Base-by-base conservation (phyloP, 2,797 vertebrate species). In the Gymnothorax reevesii region DNA sequence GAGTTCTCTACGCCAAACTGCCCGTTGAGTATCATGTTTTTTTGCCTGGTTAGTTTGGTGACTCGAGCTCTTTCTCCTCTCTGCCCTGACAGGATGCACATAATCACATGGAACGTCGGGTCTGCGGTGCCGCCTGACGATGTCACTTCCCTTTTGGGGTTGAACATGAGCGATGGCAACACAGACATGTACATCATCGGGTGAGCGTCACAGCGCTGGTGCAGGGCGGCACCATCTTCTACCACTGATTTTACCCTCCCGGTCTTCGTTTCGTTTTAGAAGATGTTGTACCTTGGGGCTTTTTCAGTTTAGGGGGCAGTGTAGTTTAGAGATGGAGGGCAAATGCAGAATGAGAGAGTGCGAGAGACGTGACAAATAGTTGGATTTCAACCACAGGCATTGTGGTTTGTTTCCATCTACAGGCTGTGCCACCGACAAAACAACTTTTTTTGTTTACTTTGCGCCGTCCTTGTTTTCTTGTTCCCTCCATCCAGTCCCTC, bases 21-120 rank as follows among this genome's bases (percentile, higher is more conserved):
- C 10, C n/a, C 9, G 54, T 54, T 13, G 10, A 25, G 13, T 15
- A 80, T 4, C 52, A n/a, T 7, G 8, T 82, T 55, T 82, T 82
- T 82, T 22, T 55, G 52, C 12, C 57, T 59, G 52, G 75, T 52
- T 77, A 20, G 54, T 12, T 27, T 79, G 55, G 42, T 73, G 49
- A 27, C 20, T 27, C 60, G 60, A 7, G 3, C 55, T 7, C 57
- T 42, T 7, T 22, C 49, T 42, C 54, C 54, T 27, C 54, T 7
- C 20, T 55, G 91, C 89, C 83, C 86, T 86, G 62, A 92, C 95
- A 98, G 97, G 94, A 93, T 99, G 92, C 98, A 98, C 86, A 95
- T 99, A 90, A 96, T 99, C 93, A 99, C 98, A 4, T 99, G 98
- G 98, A 99, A 99, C 0, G 98, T 99, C 88, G 98, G 98, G 85